These are phyloP conservation scores for Zygothrica quintamaculata DNA, from an alignment of 2,888 invertebrate genomes.

Conservation along the genomic window DNA sequence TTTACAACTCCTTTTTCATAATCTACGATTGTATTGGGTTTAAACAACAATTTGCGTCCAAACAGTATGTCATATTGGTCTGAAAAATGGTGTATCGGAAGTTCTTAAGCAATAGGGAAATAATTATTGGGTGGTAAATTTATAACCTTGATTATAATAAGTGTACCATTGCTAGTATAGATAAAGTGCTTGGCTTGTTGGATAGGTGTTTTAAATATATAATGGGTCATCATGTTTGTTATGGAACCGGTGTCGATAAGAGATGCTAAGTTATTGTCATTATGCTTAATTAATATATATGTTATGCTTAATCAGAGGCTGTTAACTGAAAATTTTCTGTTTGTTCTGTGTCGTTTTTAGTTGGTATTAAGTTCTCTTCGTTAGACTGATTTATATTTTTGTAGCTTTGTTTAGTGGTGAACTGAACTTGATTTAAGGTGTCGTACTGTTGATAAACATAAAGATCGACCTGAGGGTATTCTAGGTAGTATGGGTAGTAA, in stretches of 20 bases:
- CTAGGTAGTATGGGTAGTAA: constrained; percentile 11
- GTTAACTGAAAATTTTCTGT: constrained; percentile 14
- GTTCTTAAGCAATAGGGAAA: too few species aligned
- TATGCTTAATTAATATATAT: constrained; percentile 11
- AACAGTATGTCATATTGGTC: constrained; percentile 18
- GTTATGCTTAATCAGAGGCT: constrained; percentile 8
- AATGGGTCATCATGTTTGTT: constrained; percentile 11
- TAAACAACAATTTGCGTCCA: constrained; percentile 14
- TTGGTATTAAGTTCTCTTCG: constrained; percentile 4
- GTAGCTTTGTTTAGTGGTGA: too few species aligned
- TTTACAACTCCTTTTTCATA: constrained; percentile 5
- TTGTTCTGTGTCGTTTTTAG: constrained; percentile 12
- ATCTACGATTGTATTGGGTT: constrained; percentile 11
- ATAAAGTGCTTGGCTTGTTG: constrained; percentile 12
- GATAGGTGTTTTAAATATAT: constrained; percentile 16
- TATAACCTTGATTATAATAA: constrained; percentile 16
- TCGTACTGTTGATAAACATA: constrained; percentile 1
- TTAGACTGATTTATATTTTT: constrained; percentile 1
- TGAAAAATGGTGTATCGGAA: too few species aligned
- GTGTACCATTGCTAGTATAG: constrained; percentile 17
- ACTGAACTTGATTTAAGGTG: constrained; percentile 1
- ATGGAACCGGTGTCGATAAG: constrained; percentile 17
- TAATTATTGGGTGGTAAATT: too few species aligned
- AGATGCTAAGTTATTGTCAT: constrained; percentile 5
- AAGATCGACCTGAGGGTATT: constrained; percentile 8